These are phyloP conservation scores for Polydrusus pterygomalis DNA, from an alignment of 2,888 invertebrate species.

Conservation along the genomic window DNA sequence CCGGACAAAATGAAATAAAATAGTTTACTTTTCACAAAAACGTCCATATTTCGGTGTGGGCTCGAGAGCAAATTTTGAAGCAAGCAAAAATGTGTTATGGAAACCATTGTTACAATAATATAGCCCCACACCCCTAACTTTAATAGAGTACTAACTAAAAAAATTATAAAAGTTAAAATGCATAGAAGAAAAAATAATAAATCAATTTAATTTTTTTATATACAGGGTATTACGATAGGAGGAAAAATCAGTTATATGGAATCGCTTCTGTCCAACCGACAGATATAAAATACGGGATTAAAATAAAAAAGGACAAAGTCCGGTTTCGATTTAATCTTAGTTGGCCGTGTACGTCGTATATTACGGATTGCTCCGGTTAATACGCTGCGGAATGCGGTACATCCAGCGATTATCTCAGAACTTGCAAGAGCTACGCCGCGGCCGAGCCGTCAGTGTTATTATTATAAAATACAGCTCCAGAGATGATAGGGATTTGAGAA, in stretches of 20 bases:
- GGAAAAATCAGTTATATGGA: not conserved
- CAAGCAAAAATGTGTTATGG: too few species aligned
- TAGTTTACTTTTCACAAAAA: too few species aligned
- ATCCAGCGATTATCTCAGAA: conserved; percentile 57
- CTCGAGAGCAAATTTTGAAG: too few species aligned
- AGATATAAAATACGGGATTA: conserved; percentile 28
- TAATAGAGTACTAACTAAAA: too few species aligned
- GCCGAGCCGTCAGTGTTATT: not conserved
- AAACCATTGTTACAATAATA: too few species aligned
- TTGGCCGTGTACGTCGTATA: conserved; percentile 52
- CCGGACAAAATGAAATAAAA: too few species aligned
- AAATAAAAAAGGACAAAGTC: conserved; percentile 30
- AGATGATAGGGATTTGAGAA: conserved; percentile 1
- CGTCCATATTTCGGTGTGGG: too few species aligned
- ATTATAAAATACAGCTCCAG: conserved; percentile 12
- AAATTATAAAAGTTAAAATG: too few species aligned
- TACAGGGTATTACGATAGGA: not conserved
- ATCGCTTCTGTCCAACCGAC: conserved; percentile 9
- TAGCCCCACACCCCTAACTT: too few species aligned
- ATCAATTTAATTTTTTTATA: too few species aligned
- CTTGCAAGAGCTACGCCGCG: conserved; percentile 15
- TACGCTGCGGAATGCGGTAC: conserved; percentile 64
- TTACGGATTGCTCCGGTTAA: conserved; percentile 67
- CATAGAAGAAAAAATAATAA: too few species aligned
- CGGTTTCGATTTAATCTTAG: conserved; percentile 46